These are phyloP conservation scores for Orchesellides sinensis DNA, from an alignment of 2,888 invertebrate species.

Conservation along the genomic window DNA sequence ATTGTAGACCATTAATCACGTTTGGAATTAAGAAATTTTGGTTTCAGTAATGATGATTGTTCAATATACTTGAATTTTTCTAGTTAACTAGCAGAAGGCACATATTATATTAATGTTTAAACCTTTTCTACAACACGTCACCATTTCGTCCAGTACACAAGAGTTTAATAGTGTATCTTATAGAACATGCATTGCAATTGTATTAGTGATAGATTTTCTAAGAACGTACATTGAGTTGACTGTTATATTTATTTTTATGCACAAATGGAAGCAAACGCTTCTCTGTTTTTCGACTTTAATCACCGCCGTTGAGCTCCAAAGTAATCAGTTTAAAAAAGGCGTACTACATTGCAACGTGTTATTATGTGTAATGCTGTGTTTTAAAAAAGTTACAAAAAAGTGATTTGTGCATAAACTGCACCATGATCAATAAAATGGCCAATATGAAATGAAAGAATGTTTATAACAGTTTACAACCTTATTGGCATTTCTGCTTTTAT, in stretches of 20 bases:
- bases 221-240: too few species aligned
- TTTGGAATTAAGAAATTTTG: background rate
- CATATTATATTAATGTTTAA: background rate
- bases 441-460: background rate
- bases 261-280: background rate
- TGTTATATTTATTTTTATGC: too few species aligned
- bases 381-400: background rate
- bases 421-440: background rate
- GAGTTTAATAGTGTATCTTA: background rate
- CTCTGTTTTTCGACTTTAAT: too few species aligned
- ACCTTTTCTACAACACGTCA: constrained; percentile 9
- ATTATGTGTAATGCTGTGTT: background rate
- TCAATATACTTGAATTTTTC: background rate
- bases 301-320: background rate
- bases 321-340: background rate
- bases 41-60: too few species aligned
- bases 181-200: background rate
- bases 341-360: background rate
- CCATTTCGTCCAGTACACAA: constrained; percentile 23
- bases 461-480: background rate
- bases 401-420: background rate
- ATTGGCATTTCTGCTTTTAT: background rate
- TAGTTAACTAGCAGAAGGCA: background rate
- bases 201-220: background rate
- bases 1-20: background rate